phyloP scores from a whole-genome alignment of 2,797 vertebrate species.

The Acanthiza pusilla region DNA sequence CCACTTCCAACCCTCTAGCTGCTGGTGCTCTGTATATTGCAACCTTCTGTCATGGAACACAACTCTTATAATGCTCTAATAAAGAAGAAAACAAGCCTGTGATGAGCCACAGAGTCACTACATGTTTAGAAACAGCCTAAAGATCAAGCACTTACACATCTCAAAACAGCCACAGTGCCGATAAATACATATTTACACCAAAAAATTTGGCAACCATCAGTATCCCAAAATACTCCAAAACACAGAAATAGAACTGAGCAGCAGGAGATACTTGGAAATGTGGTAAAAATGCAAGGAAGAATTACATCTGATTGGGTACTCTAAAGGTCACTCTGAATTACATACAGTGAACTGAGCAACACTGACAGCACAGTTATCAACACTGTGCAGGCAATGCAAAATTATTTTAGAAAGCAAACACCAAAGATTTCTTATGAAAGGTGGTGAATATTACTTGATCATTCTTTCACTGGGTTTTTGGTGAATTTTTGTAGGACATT shows the following conservation, averaged over 20 bases:
- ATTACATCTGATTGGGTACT: background rate
- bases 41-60: slow-evolving; percentile 82
- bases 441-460: background rate
- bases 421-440: background rate
- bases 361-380: background rate
- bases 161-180: background rate
- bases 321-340: background rate
- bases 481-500: background rate
- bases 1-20: slow-evolving; percentile 84
- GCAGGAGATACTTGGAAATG: background rate
- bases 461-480: background rate
- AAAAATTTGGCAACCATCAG: background rate
- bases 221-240: background rate
- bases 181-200: background rate
- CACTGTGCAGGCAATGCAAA: background rate
- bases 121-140: background rate
- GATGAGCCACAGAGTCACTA: background rate
- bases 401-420: background rate
- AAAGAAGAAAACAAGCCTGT: background rate
- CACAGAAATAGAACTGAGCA: background rate
- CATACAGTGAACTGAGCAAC: background rate
- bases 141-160: background rate
- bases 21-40: slow-evolving; percentile 82
- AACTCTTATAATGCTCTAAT: slow-evolving; percentile 80
- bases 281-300: background rate